Base-by-base conservation (phyloP, 2,888 invertebrate species). In the Rutpela maculata region DNA sequence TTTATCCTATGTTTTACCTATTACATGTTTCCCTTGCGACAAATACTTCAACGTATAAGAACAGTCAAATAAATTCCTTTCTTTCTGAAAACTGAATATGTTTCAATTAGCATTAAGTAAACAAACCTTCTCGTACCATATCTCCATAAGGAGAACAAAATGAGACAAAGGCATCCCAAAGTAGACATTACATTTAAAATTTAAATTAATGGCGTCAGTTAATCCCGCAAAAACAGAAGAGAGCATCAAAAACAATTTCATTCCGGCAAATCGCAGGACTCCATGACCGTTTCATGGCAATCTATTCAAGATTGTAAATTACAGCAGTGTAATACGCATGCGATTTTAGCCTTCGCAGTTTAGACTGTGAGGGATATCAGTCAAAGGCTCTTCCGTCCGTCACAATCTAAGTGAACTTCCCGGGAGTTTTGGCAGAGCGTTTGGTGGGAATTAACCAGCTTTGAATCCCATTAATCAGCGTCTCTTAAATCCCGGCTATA, bases 381-480 rank as follows among this genome's bases (percentile, higher is more conserved):
- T 50, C n/a, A n/a, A 50, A 50, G 3, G 50, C n/a, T n/a, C 6
- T 6, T 6, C 11, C 18, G 19, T 55, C 63, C 43, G 83, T 85
- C 85, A 87, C 86, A 85, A 83, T 87, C 88, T 88, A 82, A 86
- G 81, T 84, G 76, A 77, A 75, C 90, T 81, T 86, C 91, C 89
- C 91, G 91, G 89, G 90, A 89, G 90, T 90, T 90, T 90, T 89
- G 89, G 89, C 87, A 89, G 90, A 91, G 91, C 91, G 92, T 92
- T 92, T 91, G 90, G 91, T 91, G 89, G 92, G 92, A 91, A 92
- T 92, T 92, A 91, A 91, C 90, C 90, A 90, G 93, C 93, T 93
- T 92, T 92, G 92, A 92, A 91, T 92, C 92, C 91, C 93, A 93
- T 93, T 93, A 93, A 93, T 93, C 93, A 93, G 92, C 92, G 93